Evolutionary conservation across 1,140 invertebrate genomes (phyloP), one percentile per base, ranked within the genome.

Genomic region (Musca vetustissima): DNA sequence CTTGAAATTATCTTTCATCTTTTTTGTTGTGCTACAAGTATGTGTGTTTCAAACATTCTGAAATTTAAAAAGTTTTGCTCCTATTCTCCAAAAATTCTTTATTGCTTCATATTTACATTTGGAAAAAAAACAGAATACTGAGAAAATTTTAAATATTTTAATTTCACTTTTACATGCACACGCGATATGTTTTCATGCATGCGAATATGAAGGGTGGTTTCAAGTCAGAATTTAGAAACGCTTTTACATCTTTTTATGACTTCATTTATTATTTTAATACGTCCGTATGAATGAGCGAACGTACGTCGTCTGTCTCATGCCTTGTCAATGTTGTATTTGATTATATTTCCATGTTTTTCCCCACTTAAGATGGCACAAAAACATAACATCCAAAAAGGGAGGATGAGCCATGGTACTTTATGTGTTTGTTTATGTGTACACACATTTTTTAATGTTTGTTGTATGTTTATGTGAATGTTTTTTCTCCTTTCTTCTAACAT

Each of bases 241-340:
- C 52, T 19, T 53, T 53, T 53, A 53, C 52, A 53, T 55, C 24
- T 25, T 55, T 53, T 53, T 53, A 53, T 53, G 52, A 24, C 52
- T 53, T 53, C 52, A 53, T 53, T 53, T 53, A 53, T 53, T 53
- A 53, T 53, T 53, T 53, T 15, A 22, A 53, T 53, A 53, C 21
- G 8, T n/a, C n/a, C n/a, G n/a, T n/a, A n/a, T n/a, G n/a, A n/a
- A n/a, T 7, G 36, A 43, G 11, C 36, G 36, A 43, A 43, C 11
- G 6, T 32, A 32, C 28, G 3, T n/a, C n/a, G n/a, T n/a, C n/a
- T n/a, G n/a, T 43, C 36, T 43, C 36, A 13, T 43, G 36, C 36
- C 36, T 43, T 13, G 36, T 43, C 36, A 43, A 43, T 43, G 36
- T 43, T 11, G 6, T 43, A 9, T 43, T 43, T 43, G 6, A 43